Percentiles rank a stretch among this genome's conserved stretches.
These are phyloP conservation scores for Plestiodon gilberti DNA, from an alignment of 2,113 vertebrate species.

Conservation along the genomic window DNA sequence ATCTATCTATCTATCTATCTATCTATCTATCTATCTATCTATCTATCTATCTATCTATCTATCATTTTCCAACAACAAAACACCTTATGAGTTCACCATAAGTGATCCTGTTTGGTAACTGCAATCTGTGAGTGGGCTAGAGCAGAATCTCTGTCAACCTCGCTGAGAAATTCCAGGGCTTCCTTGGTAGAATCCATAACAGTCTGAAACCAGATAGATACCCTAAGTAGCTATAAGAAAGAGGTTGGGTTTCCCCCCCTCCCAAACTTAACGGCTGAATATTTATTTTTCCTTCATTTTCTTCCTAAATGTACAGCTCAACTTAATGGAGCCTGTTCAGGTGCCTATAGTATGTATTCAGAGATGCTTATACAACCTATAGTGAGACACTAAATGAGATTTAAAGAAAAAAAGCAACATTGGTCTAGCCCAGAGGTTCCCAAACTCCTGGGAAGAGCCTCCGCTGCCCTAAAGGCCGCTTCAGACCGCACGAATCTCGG, in stretches of 20 bases:
- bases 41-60: too few relatives aligned
- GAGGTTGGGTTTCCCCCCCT: background rate
- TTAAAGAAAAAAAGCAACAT: slow-evolving; percentile 11
- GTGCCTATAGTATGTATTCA: background rate
- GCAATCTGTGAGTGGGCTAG: too few relatives aligned
- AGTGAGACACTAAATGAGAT: slow-evolving; percentile 11
- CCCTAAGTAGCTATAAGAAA: background rate
- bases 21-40: too few relatives aligned
- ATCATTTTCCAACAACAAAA: background rate
- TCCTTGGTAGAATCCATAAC: background rate
- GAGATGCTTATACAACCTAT: background rate
- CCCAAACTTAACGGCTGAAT: background rate
- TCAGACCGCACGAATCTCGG: too few relatives aligned
- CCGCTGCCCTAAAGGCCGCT: too few relatives aligned
- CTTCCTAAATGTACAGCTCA: background rate
- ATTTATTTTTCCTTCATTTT: background rate
- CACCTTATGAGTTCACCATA: background rate
- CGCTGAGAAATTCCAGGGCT: background rate
- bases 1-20: too few relatives aligned
- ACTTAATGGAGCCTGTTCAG: background rate
- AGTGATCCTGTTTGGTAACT: too few relatives aligned
- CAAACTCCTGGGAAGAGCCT: too few relatives aligned
- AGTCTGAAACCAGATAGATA: background rate
- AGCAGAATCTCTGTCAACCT: background rate
- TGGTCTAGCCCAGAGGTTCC: background rate